Evolutionary conservation across 2,113 vertebrate species (phyloP).

Genomic region (Haliaeetus leucogaster): DNA sequence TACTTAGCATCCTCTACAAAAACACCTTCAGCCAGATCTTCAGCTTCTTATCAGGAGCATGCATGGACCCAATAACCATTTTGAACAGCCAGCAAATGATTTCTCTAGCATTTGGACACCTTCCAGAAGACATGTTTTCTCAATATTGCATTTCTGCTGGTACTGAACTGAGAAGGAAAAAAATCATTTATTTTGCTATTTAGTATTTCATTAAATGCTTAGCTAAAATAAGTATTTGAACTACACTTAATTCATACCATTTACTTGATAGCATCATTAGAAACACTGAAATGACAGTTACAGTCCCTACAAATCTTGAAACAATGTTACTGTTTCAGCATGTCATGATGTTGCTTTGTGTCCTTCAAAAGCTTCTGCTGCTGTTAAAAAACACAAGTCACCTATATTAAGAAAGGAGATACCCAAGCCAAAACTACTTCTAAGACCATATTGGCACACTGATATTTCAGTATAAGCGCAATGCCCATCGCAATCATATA

Average conservation of each 20-base stretch:
- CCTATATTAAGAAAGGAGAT: background rate
- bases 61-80: background rate
- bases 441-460: background rate
- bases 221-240: background rate
- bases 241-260: background rate
- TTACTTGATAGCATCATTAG: background rate
- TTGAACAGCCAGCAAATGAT: background rate
- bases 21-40: background rate
- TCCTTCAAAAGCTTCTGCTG: background rate
- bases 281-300: background rate
- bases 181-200: background rate
- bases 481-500: background rate
- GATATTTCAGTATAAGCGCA: background rate
- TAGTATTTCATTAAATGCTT: background rate
- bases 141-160: background rate
- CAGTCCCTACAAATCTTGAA: background rate
- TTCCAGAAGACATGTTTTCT: background rate
- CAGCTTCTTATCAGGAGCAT: background rate
- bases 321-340: background rate
- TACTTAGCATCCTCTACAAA: background rate
- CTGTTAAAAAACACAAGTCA: background rate
- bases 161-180: background rate
- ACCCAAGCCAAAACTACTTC: background rate
- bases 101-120: background rate
- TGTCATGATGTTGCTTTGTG: background rate